Evolutionary conservation across 1,140 invertebrate genomes (phyloP).

Genomic region (Teleogryllus occipitalis): DNA sequence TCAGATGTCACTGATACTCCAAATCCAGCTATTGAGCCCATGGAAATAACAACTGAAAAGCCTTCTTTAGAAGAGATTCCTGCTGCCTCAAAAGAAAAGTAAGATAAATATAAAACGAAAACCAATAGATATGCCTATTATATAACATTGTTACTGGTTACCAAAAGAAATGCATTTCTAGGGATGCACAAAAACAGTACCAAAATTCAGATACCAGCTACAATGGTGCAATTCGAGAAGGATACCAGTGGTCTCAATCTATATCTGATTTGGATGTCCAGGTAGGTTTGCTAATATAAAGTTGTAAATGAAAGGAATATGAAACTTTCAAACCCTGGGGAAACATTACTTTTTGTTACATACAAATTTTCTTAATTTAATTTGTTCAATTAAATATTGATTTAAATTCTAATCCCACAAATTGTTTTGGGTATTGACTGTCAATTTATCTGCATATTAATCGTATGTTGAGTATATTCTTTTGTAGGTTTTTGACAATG

Average conservation of each 20-base stretch:
- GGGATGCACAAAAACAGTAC: slow-evolving; percentile 14
- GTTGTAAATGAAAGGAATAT: not conserved
- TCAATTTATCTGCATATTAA: no score
- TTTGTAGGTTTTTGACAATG: no score
- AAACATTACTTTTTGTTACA: not conserved
- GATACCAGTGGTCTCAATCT: slow-evolving; percentile 75
- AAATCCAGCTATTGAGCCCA: no score
- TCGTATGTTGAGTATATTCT: no score
- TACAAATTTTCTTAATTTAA: not conserved
- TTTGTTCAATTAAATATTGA: not conserved
- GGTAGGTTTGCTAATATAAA: slow-evolving; percentile 35
- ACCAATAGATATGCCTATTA: not conserved
- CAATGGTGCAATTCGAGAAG: slow-evolving; percentile 66
- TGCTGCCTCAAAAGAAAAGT: not conserved
- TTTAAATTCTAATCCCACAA: not conserved
- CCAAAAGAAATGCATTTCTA: not conserved
- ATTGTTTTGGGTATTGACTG: no score
- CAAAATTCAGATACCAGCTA: slow-evolving; percentile 39
- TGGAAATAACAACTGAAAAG: no score
- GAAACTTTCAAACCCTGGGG: not conserved
- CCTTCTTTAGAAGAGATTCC: not conserved
- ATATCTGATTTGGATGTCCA: slow-evolving; percentile 68
- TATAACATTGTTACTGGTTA: not conserved
- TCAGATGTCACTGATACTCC: no score
- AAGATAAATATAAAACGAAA: not conserved